Conservation (phyloP, 2,113 vertebrate species). For the Microtus pennsylvanicus region DNA sequence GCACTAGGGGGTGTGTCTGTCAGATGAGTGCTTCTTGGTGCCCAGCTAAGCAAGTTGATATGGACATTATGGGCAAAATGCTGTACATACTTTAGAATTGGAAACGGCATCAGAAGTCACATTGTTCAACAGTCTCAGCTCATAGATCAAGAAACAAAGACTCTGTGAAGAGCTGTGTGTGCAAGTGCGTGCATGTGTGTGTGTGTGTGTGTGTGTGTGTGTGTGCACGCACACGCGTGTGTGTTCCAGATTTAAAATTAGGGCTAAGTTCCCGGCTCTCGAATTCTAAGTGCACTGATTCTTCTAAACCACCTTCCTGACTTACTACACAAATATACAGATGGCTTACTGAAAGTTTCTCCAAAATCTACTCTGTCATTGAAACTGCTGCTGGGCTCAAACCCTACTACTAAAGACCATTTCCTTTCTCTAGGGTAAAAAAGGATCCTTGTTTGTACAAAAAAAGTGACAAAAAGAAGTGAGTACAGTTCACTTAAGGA, state of each 20-base stretch:
- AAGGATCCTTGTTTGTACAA: neutral
- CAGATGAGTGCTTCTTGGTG: conserved; percentile 37
- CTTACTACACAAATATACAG: neutral
- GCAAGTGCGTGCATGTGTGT: neutral
- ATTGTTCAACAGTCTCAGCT: neutral
- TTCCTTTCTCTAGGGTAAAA: neutral
- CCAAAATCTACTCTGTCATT: conserved; percentile 18
- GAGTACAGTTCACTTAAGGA: neutral
- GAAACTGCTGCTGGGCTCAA: neutral
- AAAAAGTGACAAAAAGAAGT: neutral
- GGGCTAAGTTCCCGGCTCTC: neutral
- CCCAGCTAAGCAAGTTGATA: conserved; percentile 37
- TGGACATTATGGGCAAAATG: conserved; percentile 40
- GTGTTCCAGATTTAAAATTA: neutral
- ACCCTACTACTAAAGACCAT: neutral
- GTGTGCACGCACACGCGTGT: neutral
- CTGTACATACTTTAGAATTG: neutral
- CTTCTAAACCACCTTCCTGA: conserved; percentile 27
- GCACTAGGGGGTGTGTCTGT: conserved; percentile 3
- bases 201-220: neutral
- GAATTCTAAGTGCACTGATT: neutral
- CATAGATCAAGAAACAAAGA: conserved; percentile 37
- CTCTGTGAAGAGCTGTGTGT: neutral
- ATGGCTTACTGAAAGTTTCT: neutral
- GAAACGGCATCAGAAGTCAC: neutral